Evolutionary conservation across 2,888 invertebrate species (phyloP).

Genomic region (Meghimatium bilineatum): DNA sequence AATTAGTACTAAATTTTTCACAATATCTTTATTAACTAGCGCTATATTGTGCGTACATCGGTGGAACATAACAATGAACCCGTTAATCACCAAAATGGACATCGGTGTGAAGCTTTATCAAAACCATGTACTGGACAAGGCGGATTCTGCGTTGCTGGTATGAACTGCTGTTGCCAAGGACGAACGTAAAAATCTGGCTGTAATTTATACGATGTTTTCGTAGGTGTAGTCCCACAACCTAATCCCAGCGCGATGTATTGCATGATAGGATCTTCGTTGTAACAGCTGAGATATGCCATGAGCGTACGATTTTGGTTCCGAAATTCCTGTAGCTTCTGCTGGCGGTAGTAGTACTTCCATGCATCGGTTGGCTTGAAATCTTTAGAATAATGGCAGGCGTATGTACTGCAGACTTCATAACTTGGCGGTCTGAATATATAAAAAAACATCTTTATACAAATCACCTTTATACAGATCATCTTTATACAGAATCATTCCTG

Average conservation of each 20-base stretch:
- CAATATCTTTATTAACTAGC: no score
- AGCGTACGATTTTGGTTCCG: background rate
- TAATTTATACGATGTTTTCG: background rate
- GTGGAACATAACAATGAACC: no score
- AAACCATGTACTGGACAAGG: slow-evolving; percentile 23
- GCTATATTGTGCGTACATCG: no score
- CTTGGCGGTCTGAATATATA: background rate
- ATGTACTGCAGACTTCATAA: background rate
- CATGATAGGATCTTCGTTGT: background rate
- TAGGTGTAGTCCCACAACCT: background rate
- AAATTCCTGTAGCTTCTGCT: slow-evolving; percentile 4
- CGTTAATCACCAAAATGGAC: no score
- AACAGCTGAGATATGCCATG: background rate
- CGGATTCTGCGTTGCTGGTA: background rate
- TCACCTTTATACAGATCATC: no score
- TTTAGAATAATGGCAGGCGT: background rate
- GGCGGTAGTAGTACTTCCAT: slow-evolving; percentile 11
- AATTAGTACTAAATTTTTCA: no score
- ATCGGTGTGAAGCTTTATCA: background rate
- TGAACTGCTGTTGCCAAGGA: slow-evolving; percentile 17
- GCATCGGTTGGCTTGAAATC: background rate
- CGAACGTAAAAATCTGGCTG: slow-evolving; percentile 2
- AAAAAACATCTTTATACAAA: no score
- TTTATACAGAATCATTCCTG: no score
- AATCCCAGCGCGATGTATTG: background rate